Conservation (phyloP, 1,140 invertebrate species). For the Limonius californicus region DNA sequence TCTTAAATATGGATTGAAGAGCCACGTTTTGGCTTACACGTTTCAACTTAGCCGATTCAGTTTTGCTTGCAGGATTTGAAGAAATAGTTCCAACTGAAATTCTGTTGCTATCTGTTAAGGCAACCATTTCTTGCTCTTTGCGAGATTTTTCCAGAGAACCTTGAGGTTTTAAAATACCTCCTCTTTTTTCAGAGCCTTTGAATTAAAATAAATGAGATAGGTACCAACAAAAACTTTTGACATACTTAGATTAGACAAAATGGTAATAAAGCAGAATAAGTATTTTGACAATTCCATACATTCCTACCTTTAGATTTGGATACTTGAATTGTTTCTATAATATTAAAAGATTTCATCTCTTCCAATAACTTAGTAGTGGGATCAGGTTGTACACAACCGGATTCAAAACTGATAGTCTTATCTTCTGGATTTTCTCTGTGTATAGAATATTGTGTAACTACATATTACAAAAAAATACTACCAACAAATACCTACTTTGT, state of each 20-base stretch:
- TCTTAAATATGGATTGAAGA: slow-evolving; percentile 69
- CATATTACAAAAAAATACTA: not conserved
- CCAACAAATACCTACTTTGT: slow-evolving; percentile 34
- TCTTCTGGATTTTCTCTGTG: slow-evolving; percentile 36
- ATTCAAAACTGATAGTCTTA: slow-evolving; percentile 36
- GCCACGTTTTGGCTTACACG: slow-evolving; percentile 44
- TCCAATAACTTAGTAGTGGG: slow-evolving; percentile 44
- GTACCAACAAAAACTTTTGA: too few species aligned
- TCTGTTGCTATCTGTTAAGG: slow-evolving; percentile 28
- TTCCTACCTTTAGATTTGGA: slow-evolving; percentile 29
- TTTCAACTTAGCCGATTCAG: slow-evolving; percentile 37
- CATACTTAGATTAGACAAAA: too few species aligned
- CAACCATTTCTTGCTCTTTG: slow-evolving; percentile 50
- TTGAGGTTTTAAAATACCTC: slow-evolving; percentile 67
- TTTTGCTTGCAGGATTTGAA: slow-evolving; percentile 17
- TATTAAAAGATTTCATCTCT: slow-evolving; percentile 45
- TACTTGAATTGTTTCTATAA: slow-evolving; percentile 23
- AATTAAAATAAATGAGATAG: too few species aligned
- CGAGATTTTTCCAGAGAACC: slow-evolving; percentile 60
- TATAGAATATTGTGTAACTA: slow-evolving; percentile 4
- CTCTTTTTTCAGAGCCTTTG: slow-evolving; percentile 54
- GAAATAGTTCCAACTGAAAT: not conserved
- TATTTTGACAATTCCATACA: not conserved
- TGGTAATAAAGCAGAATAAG: not conserved
- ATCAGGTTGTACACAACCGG: slow-evolving; percentile 43